Evolutionary conservation across 1,140 invertebrate species (phyloP), one percentile per base, ranked within the genome.

Genomic region (Penaeus indicus): DNA sequence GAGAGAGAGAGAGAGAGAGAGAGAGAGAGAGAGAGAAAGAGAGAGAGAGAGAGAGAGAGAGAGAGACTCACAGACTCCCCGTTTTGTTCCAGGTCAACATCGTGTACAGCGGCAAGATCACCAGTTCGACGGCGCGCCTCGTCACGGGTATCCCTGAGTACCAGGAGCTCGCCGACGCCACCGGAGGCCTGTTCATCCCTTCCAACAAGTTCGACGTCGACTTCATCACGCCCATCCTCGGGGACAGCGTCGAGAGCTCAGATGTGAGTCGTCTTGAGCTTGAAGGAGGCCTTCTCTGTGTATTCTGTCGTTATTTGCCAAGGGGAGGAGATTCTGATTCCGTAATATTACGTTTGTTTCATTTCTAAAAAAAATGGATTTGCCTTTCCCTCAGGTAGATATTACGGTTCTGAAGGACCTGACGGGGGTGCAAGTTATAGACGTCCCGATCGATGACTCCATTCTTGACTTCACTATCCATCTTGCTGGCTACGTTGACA

Each of bases 171-270:
- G 77, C 88, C 18, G 88, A 89, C 19, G 25, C 79, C 42, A 89
- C 88, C 3, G 88, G 88, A 2, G 88, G 88, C 0, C 83, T 89
- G 21, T 89, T 89, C 88, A 89, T 89, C 27, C 88, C 88, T 21
- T 89, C 88, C 0, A 77, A 81, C 27, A 89, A 89, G 81, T 89
- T 89, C 54, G 82, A 84, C 21, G 72, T 89, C 42, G 83, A 85
- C 78, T 63, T 77, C 75, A 85, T 89, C 42, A 82, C 38, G 25
- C 83, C 83, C 22, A 89, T 89, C 83, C 62, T 89, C 21, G 77
- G 63, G 8, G 88, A 89, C 18, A 69, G 88, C 21, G 88, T 89
- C 13, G 61, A 89, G 83, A 85, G 83, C 21, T 42, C 78, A n/a
- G 63, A 81, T 42, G 88, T 89, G 60, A 89, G 88, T 85, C 1